phyloP scores from a whole-genome alignment of 2,797 vertebrate genomes.

The Melanotaenia pygmaea region DNA sequence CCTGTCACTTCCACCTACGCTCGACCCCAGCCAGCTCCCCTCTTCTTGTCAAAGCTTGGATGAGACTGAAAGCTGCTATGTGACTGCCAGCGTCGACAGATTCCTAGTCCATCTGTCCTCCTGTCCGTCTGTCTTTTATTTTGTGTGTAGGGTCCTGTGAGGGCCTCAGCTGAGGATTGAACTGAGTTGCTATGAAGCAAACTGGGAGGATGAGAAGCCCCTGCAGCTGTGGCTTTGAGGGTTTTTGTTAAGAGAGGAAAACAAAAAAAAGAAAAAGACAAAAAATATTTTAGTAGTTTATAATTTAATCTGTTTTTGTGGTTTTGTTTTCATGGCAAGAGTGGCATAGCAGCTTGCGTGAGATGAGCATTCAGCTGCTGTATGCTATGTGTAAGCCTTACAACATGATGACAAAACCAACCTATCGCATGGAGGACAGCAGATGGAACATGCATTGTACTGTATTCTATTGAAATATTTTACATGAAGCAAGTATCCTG shows the following conservation, averaged over 20 bases:
- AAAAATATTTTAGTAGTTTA: conserved; percentile 82
- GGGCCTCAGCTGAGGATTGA: conserved; percentile 75
- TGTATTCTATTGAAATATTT: conserved; percentile 99
- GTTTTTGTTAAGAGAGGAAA: conserved; percentile 65
- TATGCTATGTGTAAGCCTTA: conserved; percentile 91
- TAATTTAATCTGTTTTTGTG: conserved; percentile 84
- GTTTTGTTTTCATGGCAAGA: conserved; percentile 81
- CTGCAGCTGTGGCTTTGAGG: conserved; percentile 65
- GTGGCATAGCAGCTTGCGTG: conserved; percentile 79
- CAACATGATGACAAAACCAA: conserved; percentile 85
- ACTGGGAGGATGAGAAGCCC: conserved; percentile 72
- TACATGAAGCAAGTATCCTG: conserved; percentile 99
- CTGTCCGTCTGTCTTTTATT: conserved; percentile 54
- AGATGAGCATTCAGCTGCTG: conserved; percentile 84
- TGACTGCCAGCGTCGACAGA: conserved; percentile 83
- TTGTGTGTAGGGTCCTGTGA: conserved; percentile 40
- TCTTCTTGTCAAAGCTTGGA: conserved; percentile 71
- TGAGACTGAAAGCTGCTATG: conserved; percentile 86
- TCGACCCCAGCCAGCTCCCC: conserved; percentile 52
- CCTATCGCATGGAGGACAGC: conserved; percentile 80
- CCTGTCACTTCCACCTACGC: conserved; percentile 41
- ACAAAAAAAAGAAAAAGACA: conserved; percentile 72
- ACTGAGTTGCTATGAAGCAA: conserved; percentile 80
- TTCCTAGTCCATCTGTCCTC: conserved; percentile 67
- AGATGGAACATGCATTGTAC: conserved; percentile 97